phyloP scores from a whole-genome alignment of 2,797 vertebrate genomes.

The Rallus crepitans region DNA sequence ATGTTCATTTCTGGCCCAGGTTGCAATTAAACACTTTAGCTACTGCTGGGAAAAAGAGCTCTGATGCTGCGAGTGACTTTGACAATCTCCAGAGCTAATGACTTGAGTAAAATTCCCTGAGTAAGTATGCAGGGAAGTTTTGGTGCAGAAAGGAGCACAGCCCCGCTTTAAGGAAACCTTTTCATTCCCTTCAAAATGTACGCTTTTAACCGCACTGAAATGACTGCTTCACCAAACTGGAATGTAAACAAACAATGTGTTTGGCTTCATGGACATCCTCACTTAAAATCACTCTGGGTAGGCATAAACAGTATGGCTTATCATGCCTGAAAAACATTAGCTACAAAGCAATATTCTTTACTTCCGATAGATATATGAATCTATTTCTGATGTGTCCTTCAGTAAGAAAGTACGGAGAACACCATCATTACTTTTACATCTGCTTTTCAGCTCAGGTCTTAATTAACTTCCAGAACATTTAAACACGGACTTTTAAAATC shows the following conservation, averaged over 20 bases:
- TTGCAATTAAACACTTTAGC: background rate
- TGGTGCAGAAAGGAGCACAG: background rate
- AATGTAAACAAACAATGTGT: background rate
- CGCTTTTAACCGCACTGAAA: background rate
- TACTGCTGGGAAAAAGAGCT: background rate
- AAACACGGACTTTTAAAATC: constrained; percentile 18
- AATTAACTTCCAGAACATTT: constrained; percentile 39
- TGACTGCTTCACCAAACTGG: background rate
- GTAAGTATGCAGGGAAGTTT: background rate
- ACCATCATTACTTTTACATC: background rate
- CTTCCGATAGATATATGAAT: background rate
- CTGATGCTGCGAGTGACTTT: background rate
- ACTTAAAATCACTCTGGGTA: background rate
- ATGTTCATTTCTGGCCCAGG: background rate
- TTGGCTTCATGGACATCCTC: background rate
- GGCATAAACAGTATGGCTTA: background rate
- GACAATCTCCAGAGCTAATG: background rate
- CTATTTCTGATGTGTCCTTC: background rate
- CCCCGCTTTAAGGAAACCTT: background rate
- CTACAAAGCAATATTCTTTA: background rate
- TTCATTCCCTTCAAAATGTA: background rate
- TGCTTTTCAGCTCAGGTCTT: background rate
- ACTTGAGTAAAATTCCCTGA: background rate
- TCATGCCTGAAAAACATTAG: background rate
- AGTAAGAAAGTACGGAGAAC: background rate